phyloP scores from a whole-genome alignment of 2,113 vertebrate species.

The Zosterops lateralis region DNA sequence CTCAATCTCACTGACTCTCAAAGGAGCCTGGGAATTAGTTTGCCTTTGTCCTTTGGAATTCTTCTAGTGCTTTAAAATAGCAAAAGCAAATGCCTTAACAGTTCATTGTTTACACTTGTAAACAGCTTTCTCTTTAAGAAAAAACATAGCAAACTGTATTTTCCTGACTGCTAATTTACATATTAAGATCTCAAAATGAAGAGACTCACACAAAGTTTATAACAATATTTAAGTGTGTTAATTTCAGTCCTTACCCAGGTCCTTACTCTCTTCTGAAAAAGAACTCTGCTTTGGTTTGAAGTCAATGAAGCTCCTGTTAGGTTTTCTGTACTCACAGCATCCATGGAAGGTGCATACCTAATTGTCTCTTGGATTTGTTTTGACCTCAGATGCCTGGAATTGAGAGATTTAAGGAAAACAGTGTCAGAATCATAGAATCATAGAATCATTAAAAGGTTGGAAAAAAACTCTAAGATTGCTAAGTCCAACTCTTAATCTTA shows the following conservation, averaged over 20 bases:
- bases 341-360: not conserved
- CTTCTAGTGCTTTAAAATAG: not conserved
- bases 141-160: not conserved
- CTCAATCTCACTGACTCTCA: not conserved
- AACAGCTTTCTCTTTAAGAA: not conserved
- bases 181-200: not conserved
- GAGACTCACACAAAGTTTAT: not conserved
- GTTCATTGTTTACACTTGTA: conserved; percentile 1
- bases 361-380: not conserved
- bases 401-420: not conserved
- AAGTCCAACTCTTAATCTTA: not conserved
- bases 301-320: not conserved
- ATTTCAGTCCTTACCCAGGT: not conserved
- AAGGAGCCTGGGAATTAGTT: not conserved
- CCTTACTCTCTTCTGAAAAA: not conserved
- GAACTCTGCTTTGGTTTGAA: not conserved
- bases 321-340: not conserved
- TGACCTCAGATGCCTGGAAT: not conserved
- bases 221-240: not conserved
- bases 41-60: not conserved
- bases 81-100: not conserved
- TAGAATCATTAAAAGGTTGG: not conserved
- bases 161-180: not conserved
- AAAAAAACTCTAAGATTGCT: not conserved
- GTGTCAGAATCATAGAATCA: not conserved